These are phyloP conservation scores for Papilio machaon DNA, from an alignment of 1,140 invertebrate species.

Conservation along the genomic window DNA sequence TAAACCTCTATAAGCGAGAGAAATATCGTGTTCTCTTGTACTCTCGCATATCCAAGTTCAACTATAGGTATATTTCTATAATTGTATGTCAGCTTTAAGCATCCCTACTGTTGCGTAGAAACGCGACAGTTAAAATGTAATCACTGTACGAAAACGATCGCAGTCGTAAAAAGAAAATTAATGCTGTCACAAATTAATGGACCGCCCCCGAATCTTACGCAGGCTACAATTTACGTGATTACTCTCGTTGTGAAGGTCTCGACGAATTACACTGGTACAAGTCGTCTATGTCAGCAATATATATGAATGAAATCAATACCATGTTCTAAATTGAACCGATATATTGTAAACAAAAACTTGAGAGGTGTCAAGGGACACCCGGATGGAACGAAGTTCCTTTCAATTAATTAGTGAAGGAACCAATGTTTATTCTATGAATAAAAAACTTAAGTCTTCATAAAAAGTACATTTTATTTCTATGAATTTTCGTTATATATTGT, in stretches of 20 bases:
- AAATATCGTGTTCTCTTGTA: too few relatives aligned
- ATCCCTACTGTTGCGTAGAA: conserved; percentile 30
- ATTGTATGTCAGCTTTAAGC: neutral
- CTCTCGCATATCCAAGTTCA: too few relatives aligned
- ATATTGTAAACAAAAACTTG: too few relatives aligned
- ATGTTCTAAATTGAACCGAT: neutral
- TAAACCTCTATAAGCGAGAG: too few relatives aligned
- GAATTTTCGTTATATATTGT: too few relatives aligned
- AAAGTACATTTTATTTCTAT: too few relatives aligned
- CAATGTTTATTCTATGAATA: too few relatives aligned
- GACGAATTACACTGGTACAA: conserved; percentile 5
- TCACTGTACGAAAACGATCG: conserved; percentile 57
- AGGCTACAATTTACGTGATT: conserved; percentile 55
- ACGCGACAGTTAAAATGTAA: conserved; percentile 45
- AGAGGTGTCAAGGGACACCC: too few relatives aligned
- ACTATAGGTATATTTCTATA: neutral
- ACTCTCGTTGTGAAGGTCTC: conserved; percentile 42
- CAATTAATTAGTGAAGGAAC: too few relatives aligned
- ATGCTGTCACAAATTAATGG: conserved; percentile 60
- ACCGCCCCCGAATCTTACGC: conserved; percentile 48
- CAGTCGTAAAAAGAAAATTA: conserved; percentile 60
- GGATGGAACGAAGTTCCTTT: too few relatives aligned
- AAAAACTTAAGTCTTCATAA: too few relatives aligned
- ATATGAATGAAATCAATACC: neutral
- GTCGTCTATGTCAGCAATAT: neutral